These are phyloP conservation scores for Nerophis ophidion DNA, from an alignment of 2,113 vertebrate species.

Conservation along the genomic window DNA sequence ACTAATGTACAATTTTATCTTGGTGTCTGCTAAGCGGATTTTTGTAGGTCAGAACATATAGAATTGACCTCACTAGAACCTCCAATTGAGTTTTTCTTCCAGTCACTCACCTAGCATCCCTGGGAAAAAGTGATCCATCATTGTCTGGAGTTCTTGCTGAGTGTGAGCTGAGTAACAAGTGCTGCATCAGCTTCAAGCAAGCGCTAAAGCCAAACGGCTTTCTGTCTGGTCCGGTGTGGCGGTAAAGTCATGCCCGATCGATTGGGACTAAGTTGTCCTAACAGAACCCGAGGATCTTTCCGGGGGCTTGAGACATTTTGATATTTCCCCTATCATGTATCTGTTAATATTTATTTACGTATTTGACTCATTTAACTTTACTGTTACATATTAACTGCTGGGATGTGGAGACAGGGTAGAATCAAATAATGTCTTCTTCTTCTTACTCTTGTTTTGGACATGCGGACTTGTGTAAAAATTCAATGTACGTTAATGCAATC, in stretches of 20 bases:
- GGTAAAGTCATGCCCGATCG: neutral
- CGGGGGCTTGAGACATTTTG: no score
- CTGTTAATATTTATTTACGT: no score
- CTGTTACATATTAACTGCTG: no score
- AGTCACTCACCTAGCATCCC: neutral
- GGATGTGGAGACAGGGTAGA: no score
- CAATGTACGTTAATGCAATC: no score
- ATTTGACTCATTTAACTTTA: no score
- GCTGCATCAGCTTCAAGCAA: constrained; percentile 3
- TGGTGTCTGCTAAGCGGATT: neutral
- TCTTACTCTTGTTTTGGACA: no score
- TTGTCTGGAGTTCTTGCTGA: neutral
- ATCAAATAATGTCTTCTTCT: no score
- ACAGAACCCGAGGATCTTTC: no score
- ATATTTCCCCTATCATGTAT: no score
- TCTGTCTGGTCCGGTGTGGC: neutral
- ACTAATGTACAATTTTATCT: no score
- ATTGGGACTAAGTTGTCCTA: neutral
- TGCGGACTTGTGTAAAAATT: no score
- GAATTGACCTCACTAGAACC: neutral
- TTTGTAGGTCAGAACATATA: neutral
- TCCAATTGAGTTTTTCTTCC: neutral
- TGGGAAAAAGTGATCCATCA: constrained; percentile 3
- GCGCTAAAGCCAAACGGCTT: neutral
- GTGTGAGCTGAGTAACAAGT: constrained; percentile 3